Evolutionary conservation across 2,888 invertebrate species (phyloP), one percentile per base, ranked within the genome.

Genomic region (Trimorus sp.): DNA sequence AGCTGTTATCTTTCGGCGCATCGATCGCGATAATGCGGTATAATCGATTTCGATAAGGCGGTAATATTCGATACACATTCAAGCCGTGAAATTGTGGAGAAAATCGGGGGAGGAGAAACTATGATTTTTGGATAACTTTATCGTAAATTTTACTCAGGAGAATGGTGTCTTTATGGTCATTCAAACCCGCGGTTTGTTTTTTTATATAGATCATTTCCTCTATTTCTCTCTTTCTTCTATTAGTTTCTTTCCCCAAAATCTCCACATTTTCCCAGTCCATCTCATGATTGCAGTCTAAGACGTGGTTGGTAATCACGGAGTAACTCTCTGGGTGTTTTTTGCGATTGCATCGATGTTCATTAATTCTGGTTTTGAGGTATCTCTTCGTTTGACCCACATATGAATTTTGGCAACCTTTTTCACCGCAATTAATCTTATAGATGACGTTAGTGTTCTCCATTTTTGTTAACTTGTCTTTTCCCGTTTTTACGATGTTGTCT

Each of bases 201-300:
- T 51, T 51, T 6, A 51, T 51, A 6, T 51, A 14, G 14, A 51
- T 51, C 15, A 51, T 51, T 51, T 51, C 51, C 15, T 51, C 51
- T n/a, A 51, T 51, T 56, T 51, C 51, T 14, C 51, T 51, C 11
- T 62, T 62, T 48, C 14, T 38, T 15, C 38, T 51, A 51, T 51
- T 14, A 51, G 1, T 14, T 51, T 60, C 40, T 42, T 45, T 60
- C 2, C 15, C 16, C 26, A 40, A 15, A 45, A 40, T 60, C 45
- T 45, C 14, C 26, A n/a, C 60, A 36, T 62, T 38, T 7, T 60
- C 42, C 9, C 40, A n/a, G 5, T 42, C 45, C 40, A 51, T 51
- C n/a, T n/a, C 63, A 2, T 12, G 36, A n/a, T 45, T 12, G 9
- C 45, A 12, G 12, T 45, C 45, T 9, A 45, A 2, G 6, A 45